phyloP scores from a whole-genome alignment of 2,888 invertebrate species.

The Macaria liturata region DNA sequence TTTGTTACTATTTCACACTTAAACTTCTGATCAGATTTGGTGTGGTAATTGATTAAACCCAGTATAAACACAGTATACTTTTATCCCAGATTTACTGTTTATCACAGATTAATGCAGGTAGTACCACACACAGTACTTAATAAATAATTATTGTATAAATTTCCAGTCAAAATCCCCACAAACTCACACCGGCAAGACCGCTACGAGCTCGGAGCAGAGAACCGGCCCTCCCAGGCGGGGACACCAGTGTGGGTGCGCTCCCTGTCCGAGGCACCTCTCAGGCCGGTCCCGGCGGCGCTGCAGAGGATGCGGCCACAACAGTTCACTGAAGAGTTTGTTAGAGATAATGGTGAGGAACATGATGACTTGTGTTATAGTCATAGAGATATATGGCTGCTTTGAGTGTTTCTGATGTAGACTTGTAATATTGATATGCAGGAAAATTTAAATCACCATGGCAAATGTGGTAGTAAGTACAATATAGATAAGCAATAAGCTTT shows the following conservation, averaged over 20 bases:
- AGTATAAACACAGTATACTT: too few relatives aligned
- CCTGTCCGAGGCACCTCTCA: conserved; percentile 61
- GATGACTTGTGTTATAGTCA: too few relatives aligned
- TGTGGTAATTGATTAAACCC: too few relatives aligned
- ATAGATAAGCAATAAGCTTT: too few relatives aligned
- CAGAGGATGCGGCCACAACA: conserved; percentile 62
- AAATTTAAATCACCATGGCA: too few relatives aligned
- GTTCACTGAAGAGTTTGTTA: conserved; percentile 74
- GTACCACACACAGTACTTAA: background rate
- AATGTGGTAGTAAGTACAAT: too few relatives aligned
- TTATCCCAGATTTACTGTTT: background rate
- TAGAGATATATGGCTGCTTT: too few relatives aligned
- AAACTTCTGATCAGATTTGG: too few relatives aligned
- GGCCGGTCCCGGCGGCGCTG: conserved; percentile 60
- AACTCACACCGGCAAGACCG: conserved; percentile 79
- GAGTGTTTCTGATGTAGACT: too few relatives aligned
- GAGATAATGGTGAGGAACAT: conserved; percentile 64
- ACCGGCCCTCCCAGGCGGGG: conserved; percentile 70
- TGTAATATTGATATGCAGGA: too few relatives aligned
- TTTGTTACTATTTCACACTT: too few relatives aligned
- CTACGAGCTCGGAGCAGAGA: conserved; percentile 76
- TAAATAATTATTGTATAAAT: background rate
- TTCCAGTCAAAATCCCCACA: conserved; percentile 76
- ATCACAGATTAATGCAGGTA: background rate
- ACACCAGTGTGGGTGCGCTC: conserved; percentile 75